Evolutionary conservation across 2,797 vertebrate genomes (phyloP).

Genomic region (Megaceryle alcyon): DNA sequence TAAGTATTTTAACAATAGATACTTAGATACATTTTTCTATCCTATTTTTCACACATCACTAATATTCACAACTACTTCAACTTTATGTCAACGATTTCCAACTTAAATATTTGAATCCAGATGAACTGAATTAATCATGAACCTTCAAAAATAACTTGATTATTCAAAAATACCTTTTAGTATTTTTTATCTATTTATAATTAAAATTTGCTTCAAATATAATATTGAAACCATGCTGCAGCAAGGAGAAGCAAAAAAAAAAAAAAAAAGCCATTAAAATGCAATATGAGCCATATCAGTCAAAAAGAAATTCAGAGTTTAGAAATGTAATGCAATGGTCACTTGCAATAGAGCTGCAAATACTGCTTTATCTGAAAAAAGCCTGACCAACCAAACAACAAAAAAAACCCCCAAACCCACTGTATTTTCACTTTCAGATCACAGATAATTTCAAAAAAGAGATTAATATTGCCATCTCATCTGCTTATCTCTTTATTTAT

Average conservation of each 20-base stretch:
- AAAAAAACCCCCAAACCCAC: neutral
- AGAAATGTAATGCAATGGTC: neutral
- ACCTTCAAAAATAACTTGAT: neutral
- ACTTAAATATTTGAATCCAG: neutral
- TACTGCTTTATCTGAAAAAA: neutral
- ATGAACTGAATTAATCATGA: neutral
- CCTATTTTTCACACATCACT: neutral
- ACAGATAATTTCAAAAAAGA: neutral
- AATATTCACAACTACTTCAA: neutral
- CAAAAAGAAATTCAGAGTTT: neutral
- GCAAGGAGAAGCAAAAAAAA: neutral
- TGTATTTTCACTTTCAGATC: neutral
- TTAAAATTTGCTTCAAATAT: neutral
- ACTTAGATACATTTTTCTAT: neutral
- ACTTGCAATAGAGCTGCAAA: neutral
- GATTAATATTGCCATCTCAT: neutral
- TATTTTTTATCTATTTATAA: neutral
- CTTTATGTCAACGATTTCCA: neutral
- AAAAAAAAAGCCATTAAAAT: too few relatives aligned
- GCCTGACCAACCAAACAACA: neutral
- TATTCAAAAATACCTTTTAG: neutral
- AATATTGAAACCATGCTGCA: neutral
- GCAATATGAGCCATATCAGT: too few relatives aligned
- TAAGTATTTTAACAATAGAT: neutral
- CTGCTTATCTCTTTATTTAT: neutral